A percentile compares a stretch with the other conserved stretches of the same genome.
Evolutionary conservation across 1,140 invertebrate genomes (phyloP).

Genomic region (Bombus sibiricus): DNA sequence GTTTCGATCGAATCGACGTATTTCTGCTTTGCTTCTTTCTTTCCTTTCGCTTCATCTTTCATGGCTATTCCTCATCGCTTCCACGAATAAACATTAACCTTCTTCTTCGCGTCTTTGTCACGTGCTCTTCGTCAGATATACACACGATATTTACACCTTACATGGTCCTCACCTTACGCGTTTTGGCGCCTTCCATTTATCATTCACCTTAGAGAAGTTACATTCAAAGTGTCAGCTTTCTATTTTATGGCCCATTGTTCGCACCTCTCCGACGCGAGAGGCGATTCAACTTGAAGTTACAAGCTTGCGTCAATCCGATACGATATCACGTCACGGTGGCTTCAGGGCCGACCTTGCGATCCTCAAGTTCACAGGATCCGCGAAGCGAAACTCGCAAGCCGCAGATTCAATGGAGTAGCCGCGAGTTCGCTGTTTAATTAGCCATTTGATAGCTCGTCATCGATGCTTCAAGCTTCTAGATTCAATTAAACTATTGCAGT

Average conservation of each 20-base stretch:
- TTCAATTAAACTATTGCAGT: neutral
- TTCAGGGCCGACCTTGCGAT: neutral
- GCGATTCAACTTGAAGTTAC: neutral
- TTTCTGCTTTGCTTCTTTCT: conserved; percentile 4
- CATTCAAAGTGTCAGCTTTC: neutral
- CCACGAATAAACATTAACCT: too few relatives aligned
- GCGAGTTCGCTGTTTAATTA: neutral
- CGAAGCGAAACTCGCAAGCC: neutral
- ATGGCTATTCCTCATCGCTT: neutral
- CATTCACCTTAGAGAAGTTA: neutral
- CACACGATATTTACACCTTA: neutral
- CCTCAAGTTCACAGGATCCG: conserved; percentile 43
- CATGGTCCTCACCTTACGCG: neutral
- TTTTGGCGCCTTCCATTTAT: neutral
- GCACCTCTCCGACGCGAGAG: neutral
- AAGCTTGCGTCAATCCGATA: neutral
- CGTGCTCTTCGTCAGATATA: neutral
- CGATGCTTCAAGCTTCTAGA: neutral
- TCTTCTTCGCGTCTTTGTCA: neutral
- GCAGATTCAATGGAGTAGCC: neutral
- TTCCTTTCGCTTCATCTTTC: conserved; percentile 25
- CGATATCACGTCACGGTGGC: neutral
- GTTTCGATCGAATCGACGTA: conserved; percentile 67
- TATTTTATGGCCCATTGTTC: conserved; percentile 12
- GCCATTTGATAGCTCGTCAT: neutral